These are phyloP conservation scores for Andrena marginata DNA, from an alignment of 2,888 invertebrate genomes.

Conservation along the genomic window DNA sequence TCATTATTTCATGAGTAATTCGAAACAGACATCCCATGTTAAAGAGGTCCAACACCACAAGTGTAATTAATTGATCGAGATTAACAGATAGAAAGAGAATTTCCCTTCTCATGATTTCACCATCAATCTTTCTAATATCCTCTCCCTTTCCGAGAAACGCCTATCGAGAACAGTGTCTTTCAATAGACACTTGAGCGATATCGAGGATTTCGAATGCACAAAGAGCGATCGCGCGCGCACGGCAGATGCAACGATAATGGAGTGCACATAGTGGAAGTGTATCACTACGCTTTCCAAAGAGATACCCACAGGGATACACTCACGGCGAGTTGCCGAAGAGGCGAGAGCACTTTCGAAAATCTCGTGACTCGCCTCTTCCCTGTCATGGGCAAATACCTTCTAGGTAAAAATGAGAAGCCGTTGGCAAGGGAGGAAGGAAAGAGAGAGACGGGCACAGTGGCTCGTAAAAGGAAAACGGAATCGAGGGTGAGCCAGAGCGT, in stretches of 20 bases:
- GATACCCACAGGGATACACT: slow-evolving; percentile 26
- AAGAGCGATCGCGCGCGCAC: neutral
- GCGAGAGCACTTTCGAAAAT: slow-evolving; percentile 73
- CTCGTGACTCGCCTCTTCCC: slow-evolving; percentile 71
- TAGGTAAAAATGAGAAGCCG: slow-evolving; percentile 54
- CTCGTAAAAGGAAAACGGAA: slow-evolving; percentile 75
- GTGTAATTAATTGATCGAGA: no score
- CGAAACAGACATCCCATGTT: no score
- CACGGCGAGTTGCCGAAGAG: slow-evolving; percentile 45
- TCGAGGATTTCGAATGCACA: neutral
- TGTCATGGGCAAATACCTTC: slow-evolving; percentile 59
- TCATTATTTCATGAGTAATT: no score
- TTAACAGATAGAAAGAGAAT: no score
- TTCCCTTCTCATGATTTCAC: no score
- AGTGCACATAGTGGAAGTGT: slow-evolving; percentile 18
- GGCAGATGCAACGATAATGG: slow-evolving; percentile 34
- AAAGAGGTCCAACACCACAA: no score
- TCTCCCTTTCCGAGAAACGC: neutral
- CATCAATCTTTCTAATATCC: neutral
- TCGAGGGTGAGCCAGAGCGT: slow-evolving; percentile 80
- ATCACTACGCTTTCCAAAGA: slow-evolving; percentile 40
- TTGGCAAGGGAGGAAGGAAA: slow-evolving; percentile 41
- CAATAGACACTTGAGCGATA: neutral
- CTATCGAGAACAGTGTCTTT: neutral
- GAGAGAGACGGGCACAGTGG: slow-evolving; percentile 33